Conservation (phyloP, 1,140 invertebrate species). For the Microvelia longipes region DNA sequence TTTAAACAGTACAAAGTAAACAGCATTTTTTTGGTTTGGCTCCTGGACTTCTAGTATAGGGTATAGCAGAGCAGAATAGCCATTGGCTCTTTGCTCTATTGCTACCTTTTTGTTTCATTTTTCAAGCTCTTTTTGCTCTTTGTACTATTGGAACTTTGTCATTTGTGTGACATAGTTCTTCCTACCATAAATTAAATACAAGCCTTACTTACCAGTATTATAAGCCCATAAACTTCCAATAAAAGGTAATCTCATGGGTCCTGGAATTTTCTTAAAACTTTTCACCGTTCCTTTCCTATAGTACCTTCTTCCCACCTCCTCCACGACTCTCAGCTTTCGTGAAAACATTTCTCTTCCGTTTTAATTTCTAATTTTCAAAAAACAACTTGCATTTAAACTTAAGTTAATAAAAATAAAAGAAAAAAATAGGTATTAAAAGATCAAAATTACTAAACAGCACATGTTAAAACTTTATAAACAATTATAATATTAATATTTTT, state of each 20-base stretch:
- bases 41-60: neutral
- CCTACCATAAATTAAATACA: neutral
- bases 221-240: constrained; percentile 1
- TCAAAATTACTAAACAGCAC: too few species aligned
- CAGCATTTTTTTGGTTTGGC: neutral
- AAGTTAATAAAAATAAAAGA: too few species aligned
- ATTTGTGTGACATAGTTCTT: neutral
- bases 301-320: constrained; percentile 13
- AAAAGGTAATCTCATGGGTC: neutral
- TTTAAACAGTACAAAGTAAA: too few species aligned
- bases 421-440: too few species aligned
- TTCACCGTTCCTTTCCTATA: constrained; percentile 19
- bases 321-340: neutral
- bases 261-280: neutral
- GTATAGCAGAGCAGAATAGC: neutral
- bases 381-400: too few species aligned
- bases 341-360: too few species aligned
- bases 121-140: neutral
- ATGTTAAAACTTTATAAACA: too few species aligned
- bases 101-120: neutral
- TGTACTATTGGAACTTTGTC: neutral
- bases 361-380: too few species aligned
- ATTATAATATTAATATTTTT: too few species aligned
- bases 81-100: neutral
- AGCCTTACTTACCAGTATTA: neutral